Evolutionary conservation across 2,888 invertebrate species (phyloP).

Genomic region (Emmelina monodactyla): DNA sequence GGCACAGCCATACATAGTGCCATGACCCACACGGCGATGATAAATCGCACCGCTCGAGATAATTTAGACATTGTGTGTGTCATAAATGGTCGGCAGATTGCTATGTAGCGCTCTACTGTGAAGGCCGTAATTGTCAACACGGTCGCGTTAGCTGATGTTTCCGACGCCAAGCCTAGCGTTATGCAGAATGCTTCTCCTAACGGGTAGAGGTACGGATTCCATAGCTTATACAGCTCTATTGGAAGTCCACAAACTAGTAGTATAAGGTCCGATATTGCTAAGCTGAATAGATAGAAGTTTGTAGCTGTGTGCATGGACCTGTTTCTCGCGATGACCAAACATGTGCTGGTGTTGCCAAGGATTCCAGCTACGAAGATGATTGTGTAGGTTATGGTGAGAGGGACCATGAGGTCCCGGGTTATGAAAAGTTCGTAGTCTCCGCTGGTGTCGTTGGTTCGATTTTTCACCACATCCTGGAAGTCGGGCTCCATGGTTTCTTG

Average conservation of each 20-base stretch:
- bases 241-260: slow-evolving; percentile 80
- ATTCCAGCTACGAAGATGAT: slow-evolving; percentile 77
- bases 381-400: slow-evolving; percentile 72
- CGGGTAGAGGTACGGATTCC: slow-evolving; percentile 77
- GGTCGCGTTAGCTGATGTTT: slow-evolving; percentile 86
- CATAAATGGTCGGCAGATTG: slow-evolving; percentile 85
- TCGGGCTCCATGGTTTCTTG: slow-evolving; percentile 29
- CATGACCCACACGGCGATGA: slow-evolving; percentile 79
- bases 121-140: slow-evolving; percentile 89
- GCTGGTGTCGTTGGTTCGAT: slow-evolving; percentile 32
- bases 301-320: slow-evolving; percentile 86
- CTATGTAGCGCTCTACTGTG: slow-evolving; percentile 87
- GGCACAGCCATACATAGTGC: slow-evolving; percentile 79
- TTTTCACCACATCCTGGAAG: slow-evolving; percentile 25
- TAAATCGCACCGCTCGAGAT: slow-evolving; percentile 80
- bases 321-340: slow-evolving; percentile 78
- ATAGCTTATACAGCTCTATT: slow-evolving; percentile 77
- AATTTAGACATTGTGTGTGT: slow-evolving; percentile 85
- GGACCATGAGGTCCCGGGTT: slow-evolving; percentile 69
- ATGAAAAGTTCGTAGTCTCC: slow-evolving; percentile 56
- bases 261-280: slow-evolving; percentile 80
- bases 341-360: slow-evolving; percentile 81
- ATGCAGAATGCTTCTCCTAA: slow-evolving; percentile 82
- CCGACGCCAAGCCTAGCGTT: slow-evolving; percentile 77
- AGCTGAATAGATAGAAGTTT: slow-evolving; percentile 82